These are phyloP conservation scores for Cephus runcator DNA, from an alignment of 2,888 invertebrate species.

Conservation along the genomic window DNA sequence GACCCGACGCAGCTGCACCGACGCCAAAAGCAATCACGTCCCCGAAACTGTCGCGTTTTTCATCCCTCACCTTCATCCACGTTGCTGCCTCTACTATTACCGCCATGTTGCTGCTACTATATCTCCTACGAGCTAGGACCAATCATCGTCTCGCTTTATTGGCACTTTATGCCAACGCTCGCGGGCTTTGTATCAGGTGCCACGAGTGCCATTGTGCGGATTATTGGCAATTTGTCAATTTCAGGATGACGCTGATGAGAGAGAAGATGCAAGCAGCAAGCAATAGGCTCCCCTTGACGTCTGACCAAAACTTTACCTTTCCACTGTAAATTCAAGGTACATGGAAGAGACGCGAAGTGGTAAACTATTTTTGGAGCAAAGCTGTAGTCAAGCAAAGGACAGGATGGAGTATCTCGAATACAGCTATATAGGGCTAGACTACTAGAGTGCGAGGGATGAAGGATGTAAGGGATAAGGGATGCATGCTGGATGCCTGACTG, in stretches of 20 bases:
- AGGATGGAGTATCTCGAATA: slow-evolving; percentile 12
- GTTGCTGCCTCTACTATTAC: no score
- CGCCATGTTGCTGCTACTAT: no score
- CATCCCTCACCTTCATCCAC: slow-evolving; percentile 17
- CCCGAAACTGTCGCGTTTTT: slow-evolving; percentile 29
- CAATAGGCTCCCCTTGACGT: no score
- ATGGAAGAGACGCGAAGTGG: not conserved
- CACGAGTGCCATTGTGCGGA: slow-evolving; percentile 7
- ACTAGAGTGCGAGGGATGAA: not conserved
- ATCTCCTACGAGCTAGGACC: slow-evolving; percentile 16
- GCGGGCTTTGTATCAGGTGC: slow-evolving; percentile 10
- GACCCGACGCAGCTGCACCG: slow-evolving; percentile 26
- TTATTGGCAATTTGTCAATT: slow-evolving; percentile 26
- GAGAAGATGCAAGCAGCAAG: no score
- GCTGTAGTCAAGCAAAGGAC: slow-evolving; percentile 26
- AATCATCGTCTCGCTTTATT: slow-evolving; percentile 31
- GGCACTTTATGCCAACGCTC: slow-evolving; percentile 30
- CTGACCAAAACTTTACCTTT: no score
- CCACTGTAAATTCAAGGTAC: not conserved
- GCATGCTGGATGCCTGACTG: not conserved
- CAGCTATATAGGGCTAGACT: not conserved
- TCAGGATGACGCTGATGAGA: no score
- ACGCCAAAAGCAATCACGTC: slow-evolving; percentile 36
- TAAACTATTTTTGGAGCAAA: slow-evolving; percentile 9
- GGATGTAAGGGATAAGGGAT: slow-evolving; percentile 6